phyloP scores from a whole-genome alignment of 2,888 invertebrate genomes.

The Empis stercorea region DNA sequence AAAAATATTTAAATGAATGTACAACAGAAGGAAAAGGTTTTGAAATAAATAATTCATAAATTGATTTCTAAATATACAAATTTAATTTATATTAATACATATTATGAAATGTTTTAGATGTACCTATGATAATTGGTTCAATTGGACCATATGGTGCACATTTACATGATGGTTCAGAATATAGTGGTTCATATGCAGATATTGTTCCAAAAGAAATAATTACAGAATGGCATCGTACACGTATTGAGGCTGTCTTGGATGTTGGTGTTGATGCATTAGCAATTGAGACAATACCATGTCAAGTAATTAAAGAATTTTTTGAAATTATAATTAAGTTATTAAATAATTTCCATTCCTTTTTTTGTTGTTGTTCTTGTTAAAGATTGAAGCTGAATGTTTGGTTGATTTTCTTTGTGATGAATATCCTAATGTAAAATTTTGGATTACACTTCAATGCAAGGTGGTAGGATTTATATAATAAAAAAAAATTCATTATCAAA shows the following conservation, averaged over 20 bases:
- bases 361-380: too few relatives aligned
- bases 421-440: slow-evolving; percentile 66
- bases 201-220: slow-evolving; percentile 52
- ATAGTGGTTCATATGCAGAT: slow-evolving; percentile 70
- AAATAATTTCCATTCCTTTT: slow-evolving; percentile 1
- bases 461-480: slow-evolving; percentile 37
- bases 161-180: slow-evolving; percentile 84
- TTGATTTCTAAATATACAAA: too few relatives aligned
- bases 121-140: slow-evolving; percentile 68
- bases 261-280: slow-evolving; percentile 77
- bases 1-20: slow-evolving; percentile 45
- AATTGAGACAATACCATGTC: slow-evolving; percentile 84
- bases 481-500: not conserved
- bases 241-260: slow-evolving; percentile 64
- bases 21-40: slow-evolving; percentile 32
- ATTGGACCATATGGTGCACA: slow-evolving; percentile 89
- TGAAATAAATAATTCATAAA: too few relatives aligned
- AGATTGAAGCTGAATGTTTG: slow-evolving; percentile 66
- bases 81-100: slow-evolving; percentile 4
- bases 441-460: slow-evolving; percentile 80
- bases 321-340: too few relatives aligned
- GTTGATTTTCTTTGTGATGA: slow-evolving; percentile 60
- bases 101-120: slow-evolving; percentile 16
- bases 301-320: slow-evolving; percentile 28
- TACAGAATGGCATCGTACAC: slow-evolving; percentile 71